Evolutionary conservation across 2,888 invertebrate species (phyloP), one percentile per base, ranked within the genome.

Genomic region (Netelia inedita): DNA sequence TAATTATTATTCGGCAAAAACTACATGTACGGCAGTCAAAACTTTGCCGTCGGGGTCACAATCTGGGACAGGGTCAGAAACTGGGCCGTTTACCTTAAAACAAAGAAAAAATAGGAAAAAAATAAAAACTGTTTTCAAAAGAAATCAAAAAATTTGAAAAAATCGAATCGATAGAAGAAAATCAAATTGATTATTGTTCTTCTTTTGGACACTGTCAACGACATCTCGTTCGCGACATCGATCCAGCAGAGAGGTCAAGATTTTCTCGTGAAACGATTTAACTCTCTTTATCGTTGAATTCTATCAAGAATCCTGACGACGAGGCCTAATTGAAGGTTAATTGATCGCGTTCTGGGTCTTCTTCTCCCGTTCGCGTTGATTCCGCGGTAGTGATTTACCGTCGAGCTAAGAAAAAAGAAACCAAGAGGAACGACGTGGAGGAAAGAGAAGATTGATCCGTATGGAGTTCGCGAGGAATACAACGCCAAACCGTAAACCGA

Each of bases 281-380:
- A 66, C 35, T 50, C n/a, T 65, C 68, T 69, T 69, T 81, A 73
- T 85, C 85, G 88, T 87, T 86, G 86, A 82, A 86, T 86, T 86
- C 81, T 72, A 68, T 74, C 23, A 81, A 79, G 76, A 66, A 53
- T 73, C 63, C 72, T 73, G 63, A 74, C 19, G 46, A 63, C 28
- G 50, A 28, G 75, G 76, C 72, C 87, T 89, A 88, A 89, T 89
- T 89, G 83, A 86, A 88, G 87, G 81, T 89, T 89, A 88, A 89
- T 89, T 89, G 89, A 86, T 78, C 55, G 10, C 46, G 46, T 14
- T 46, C 46, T 46, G 11, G 2, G 10, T 46, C 14, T 46, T 14
- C 14, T 41, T 46, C 46, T 1, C 14, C 3, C 46, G 14, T 14
- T 14, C 46, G 10, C 46, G 10, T 14, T 46, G 14, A 46, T 46